These are phyloP conservation scores for Oncorhynchus clarkii DNA, from an alignment of 2,113 vertebrate genomes.

Conservation along the genomic window DNA sequence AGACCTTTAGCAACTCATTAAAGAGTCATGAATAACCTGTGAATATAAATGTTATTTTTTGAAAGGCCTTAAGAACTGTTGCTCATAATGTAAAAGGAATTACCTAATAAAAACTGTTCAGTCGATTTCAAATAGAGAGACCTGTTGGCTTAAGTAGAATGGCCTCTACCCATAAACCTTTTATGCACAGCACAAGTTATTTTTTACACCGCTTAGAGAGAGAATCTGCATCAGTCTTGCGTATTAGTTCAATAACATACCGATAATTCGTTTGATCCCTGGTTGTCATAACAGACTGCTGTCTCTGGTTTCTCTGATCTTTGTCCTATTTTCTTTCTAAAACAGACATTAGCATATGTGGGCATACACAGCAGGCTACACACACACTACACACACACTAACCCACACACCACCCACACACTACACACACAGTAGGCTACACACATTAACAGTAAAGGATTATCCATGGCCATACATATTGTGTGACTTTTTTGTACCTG, in stretches of 20 bases:
- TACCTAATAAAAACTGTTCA: background rate
- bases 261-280: too few relatives aligned
- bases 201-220: too few relatives aligned
- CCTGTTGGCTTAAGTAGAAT: too few relatives aligned
- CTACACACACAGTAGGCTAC: background rate
- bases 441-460: background rate
- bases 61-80: background rate
- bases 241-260: too few relatives aligned
- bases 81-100: background rate
- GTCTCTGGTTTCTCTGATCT: background rate
- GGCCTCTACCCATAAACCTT: too few relatives aligned
- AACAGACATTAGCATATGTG: background rate
- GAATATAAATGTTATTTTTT: background rate
- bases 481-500: too few relatives aligned
- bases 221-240: too few relatives aligned
- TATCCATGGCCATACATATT: too few relatives aligned
- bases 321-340: background rate
- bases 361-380: background rate
- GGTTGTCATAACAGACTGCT: too few relatives aligned
- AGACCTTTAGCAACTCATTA: conserved; percentile 17
- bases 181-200: too few relatives aligned
- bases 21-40: background rate
- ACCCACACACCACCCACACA: background rate
- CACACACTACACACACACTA: background rate
- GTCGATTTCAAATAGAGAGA: too few relatives aligned